These are phyloP conservation scores for Poeciliopsis presidionis DNA, from an alignment of 2,797 vertebrate genomes.

Conservation along the genomic window DNA sequence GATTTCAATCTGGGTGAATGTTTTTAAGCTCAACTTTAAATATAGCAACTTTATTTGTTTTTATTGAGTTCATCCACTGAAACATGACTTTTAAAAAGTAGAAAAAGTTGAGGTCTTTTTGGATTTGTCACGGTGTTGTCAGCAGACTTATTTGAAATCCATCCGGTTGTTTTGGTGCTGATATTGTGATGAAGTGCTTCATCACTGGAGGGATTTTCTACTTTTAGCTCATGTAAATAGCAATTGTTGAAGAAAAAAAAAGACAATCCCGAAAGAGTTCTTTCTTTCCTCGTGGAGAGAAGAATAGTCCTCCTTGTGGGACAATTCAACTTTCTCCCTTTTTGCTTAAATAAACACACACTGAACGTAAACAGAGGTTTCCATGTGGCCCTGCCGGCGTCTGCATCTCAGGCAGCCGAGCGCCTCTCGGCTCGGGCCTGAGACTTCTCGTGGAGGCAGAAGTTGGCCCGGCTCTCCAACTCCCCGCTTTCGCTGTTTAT, in stretches of 20 bases:
- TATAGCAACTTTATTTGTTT: background rate
- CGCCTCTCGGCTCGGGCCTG: slow-evolving; percentile 56
- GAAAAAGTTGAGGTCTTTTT: slow-evolving; percentile 41
- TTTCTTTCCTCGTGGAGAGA: slow-evolving; percentile 52
- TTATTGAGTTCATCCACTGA: background rate
- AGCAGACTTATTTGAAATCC: slow-evolving; percentile 50
- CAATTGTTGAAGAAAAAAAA: slow-evolving; percentile 50
- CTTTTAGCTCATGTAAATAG: slow-evolving; percentile 65
- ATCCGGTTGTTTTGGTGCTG: slow-evolving; percentile 70
- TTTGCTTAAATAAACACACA: slow-evolving; percentile 83
- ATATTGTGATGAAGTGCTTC: slow-evolving; percentile 74
- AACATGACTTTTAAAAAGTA: slow-evolving; percentile 3
- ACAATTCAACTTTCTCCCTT: slow-evolving; percentile 78
- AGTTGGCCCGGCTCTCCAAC: slow-evolving; percentile 59
- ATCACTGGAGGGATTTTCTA: slow-evolving; percentile 77
- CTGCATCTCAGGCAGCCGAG: slow-evolving; percentile 37
- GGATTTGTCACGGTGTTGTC: slow-evolving; percentile 45
- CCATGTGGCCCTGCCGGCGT: slow-evolving; percentile 58
- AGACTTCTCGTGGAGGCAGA: slow-evolving; percentile 57
- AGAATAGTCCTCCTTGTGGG: slow-evolving; percentile 68
- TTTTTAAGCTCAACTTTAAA: background rate
- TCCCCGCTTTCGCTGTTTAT: slow-evolving; percentile 72
- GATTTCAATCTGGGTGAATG: background rate
- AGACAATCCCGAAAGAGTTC: slow-evolving; percentile 36
- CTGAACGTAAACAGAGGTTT: slow-evolving; percentile 77